These are phyloP conservation scores for Antedon mediterranea DNA, from an alignment of 53 echinoderm and acorn worm genomes.

Conservation along the genomic window DNA sequence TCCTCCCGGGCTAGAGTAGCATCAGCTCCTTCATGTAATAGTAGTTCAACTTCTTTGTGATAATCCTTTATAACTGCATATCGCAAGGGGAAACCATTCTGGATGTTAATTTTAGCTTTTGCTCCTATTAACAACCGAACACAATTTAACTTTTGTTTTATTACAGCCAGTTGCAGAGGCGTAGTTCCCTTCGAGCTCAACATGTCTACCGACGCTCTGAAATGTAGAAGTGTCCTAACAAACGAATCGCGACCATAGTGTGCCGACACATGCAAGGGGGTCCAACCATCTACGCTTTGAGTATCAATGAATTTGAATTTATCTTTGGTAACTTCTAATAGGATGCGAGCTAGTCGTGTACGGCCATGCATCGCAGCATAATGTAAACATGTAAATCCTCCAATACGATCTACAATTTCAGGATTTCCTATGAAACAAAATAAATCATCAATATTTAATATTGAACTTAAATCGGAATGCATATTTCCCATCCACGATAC, in stretches of 20 bases:
- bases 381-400: slow-evolving; percentile 58
- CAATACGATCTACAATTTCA: slow-evolving; percentile 43
- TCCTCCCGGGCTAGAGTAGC: slow-evolving; percentile 60
- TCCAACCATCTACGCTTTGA: slow-evolving; percentile 68
- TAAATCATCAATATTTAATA: no score
- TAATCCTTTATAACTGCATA: slow-evolving; percentile 65
- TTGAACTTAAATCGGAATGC: no score
- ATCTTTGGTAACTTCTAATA: slow-evolving; percentile 48
- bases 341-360: slow-evolving; percentile 59
- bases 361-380: slow-evolving; percentile 85
- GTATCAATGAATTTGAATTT: slow-evolving; percentile 40
- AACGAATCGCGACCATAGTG: slow-evolving; percentile 82
- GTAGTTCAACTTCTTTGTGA: slow-evolving; percentile 26
- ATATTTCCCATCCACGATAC: no score
- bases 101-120: slow-evolving; percentile 53
- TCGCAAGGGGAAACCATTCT: slow-evolving; percentile 56
- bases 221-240: slow-evolving; percentile 40
- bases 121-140: slow-evolving; percentile 41
- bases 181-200: slow-evolving; percentile 63
- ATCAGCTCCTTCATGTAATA: slow-evolving; percentile 42
- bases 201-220: slow-evolving; percentile 38
- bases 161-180: slow-evolving; percentile 67
- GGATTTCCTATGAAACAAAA: slow-evolving; percentile 35
- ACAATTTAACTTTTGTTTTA: slow-evolving; percentile 47
- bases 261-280: slow-evolving; percentile 58